Conservation (phyloP, 1,140 invertebrate species). For the Epicauta chinensis region DNA sequence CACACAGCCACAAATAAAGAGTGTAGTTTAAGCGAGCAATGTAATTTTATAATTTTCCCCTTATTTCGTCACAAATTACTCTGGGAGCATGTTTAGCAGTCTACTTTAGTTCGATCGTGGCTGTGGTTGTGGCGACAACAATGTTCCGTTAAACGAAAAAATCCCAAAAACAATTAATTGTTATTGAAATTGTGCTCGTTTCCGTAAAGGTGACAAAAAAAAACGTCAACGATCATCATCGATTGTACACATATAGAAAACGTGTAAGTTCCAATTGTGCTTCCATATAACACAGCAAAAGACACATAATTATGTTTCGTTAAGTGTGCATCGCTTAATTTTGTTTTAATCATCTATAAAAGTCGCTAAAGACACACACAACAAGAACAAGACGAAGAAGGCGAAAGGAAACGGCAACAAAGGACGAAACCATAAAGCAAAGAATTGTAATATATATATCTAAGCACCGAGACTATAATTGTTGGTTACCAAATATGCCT, state of each 20-base stretch:
- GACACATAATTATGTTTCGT: too few relatives aligned
- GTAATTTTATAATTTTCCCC: slow-evolving; percentile 46
- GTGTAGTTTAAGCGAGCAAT: slow-evolving; percentile 42
- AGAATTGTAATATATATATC: slow-evolving; percentile 33
- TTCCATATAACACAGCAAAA: too few relatives aligned
- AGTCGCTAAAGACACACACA: neutral
- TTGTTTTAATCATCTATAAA: slow-evolving; percentile 26
- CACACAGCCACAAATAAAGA: slow-evolving; percentile 35
- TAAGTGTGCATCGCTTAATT: slow-evolving; percentile 21
- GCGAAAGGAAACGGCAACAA: neutral
- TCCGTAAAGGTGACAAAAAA: too few relatives aligned
- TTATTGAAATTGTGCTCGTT: too few relatives aligned
- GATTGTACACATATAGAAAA: too few relatives aligned
- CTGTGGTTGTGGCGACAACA: slow-evolving; percentile 31
- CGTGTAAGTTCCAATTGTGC: too few relatives aligned
- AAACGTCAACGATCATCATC: too few relatives aligned
- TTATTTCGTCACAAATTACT: slow-evolving; percentile 46
- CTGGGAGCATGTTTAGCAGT: slow-evolving; percentile 40
- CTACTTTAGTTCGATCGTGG: slow-evolving; percentile 40
- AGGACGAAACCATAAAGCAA: slow-evolving; percentile 23
- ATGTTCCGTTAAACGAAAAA: slow-evolving; percentile 19
- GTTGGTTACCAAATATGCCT: slow-evolving; percentile 29
- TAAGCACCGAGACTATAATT: slow-evolving; percentile 36
- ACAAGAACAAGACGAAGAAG: neutral
- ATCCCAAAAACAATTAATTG: slow-evolving; percentile 4